Conservation (phyloP, 1,140 invertebrate genomes). For the Vollenhovia emeryi region DNA sequence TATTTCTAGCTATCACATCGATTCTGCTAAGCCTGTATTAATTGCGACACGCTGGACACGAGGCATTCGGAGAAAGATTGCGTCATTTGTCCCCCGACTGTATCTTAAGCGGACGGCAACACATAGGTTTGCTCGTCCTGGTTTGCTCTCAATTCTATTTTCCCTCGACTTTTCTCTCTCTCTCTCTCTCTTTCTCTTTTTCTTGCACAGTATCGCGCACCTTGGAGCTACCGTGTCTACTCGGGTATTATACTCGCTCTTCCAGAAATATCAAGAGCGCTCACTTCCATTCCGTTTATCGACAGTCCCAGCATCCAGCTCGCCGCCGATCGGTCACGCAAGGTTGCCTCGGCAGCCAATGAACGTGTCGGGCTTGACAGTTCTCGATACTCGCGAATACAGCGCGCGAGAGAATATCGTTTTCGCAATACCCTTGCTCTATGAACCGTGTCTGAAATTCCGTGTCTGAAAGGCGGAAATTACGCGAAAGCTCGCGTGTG, state of each 20-base stretch:
- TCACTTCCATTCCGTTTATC: conserved; percentile 37
- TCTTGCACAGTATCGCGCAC: background rate
- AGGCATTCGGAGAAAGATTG: background rate
- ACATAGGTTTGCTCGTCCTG: background rate
- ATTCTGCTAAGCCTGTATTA: background rate
- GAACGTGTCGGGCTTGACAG: conserved; percentile 43
- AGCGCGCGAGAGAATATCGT: conserved; percentile 29
- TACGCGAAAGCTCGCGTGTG: conserved; percentile 20
- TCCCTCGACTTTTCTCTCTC: background rate
- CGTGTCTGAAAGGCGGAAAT: conserved; percentile 44
- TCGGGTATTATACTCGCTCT: conserved; percentile 14
- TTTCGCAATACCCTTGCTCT: background rate
- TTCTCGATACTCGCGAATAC: conserved; percentile 30
- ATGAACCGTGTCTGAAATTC: conserved; percentile 33
- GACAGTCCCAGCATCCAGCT: conserved; percentile 45
- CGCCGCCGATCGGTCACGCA: conserved; percentile 45
- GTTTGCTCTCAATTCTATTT: background rate
- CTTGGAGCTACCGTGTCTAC: conserved; percentile 30
- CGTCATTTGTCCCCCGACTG: background rate
- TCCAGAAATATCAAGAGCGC: conserved; percentile 45
- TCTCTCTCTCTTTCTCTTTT: background rate
- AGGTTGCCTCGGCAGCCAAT: conserved; percentile 28
- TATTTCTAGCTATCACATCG: background rate
- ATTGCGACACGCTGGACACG: background rate
- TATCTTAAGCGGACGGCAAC: background rate